Conservation (phyloP, 2,888 invertebrate species). For the Nymphalis urticae region DNA sequence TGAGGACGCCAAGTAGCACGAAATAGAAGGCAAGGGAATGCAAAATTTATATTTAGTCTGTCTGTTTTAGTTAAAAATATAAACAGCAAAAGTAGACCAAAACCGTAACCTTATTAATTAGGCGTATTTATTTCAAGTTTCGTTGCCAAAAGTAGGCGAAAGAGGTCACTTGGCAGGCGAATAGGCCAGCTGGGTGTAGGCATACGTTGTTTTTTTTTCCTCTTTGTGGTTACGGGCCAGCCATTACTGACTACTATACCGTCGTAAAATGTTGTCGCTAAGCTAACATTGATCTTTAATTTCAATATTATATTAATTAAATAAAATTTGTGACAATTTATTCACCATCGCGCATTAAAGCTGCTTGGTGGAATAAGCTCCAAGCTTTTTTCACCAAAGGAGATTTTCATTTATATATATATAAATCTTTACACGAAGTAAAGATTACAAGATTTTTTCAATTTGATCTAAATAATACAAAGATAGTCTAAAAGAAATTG, state of each 20-base stretch:
- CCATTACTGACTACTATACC: constrained; percentile 13
- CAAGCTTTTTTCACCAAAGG: too few relatives aligned
- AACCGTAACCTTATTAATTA: constrained; percentile 37
- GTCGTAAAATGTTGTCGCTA: constrained; percentile 21
- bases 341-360: neutral
- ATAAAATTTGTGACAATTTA: too few relatives aligned
- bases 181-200: constrained; percentile 30
- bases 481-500: neutral
- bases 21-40: neutral
- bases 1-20: neutral
- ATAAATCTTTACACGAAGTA: neutral
- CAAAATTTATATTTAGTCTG: constrained; percentile 5
- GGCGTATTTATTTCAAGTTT: constrained; percentile 36
- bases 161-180: constrained; percentile 39
- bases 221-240: constrained; percentile 25
- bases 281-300: constrained; percentile 16
- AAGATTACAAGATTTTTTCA: too few relatives aligned
- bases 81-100: constrained; percentile 25
- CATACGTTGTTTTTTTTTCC: constrained; percentile 17
- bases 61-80: neutral
- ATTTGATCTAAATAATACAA: constrained; percentile 9
- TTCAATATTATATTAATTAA: neutral
- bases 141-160: constrained; percentile 39
- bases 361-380: neutral
- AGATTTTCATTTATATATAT: too few relatives aligned